Base-by-base conservation (phyloP, 2,888 invertebrate genomes). In the Theretra japonica region DNA sequence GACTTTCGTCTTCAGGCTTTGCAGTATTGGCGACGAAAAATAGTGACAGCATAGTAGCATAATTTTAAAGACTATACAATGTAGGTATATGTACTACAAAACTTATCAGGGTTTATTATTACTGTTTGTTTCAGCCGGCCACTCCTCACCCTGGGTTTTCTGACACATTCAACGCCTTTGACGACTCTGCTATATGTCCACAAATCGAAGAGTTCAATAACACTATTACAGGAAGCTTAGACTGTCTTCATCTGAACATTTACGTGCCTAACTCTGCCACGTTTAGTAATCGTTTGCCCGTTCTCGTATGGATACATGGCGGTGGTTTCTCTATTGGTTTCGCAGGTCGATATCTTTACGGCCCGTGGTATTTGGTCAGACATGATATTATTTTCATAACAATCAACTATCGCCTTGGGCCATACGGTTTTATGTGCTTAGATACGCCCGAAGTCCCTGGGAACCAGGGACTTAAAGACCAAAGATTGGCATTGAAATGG, bases 391-490 rank as follows among this genome's bases (percentile, higher is more conserved):
- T 91, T 69, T 74, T 90, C 56, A 87, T 91, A 0, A 86, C 88
- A 3, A 30, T 90, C 0, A 91, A 91, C 74, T 92, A 91, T 60
- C 81, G 91, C 15, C 19, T 90, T 0, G 89, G 89, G 0, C 84
- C 86, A 0, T 91, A 89, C 69, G 91, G 91, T 3, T 91, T 91
- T 70, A 87, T 91, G 86, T 89, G 89, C 71, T 77, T 90, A 0
- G 83, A 87, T 41, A 85, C 76, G 1, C 80, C 85, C 0, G 80
- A 83, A 21, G 76, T 90, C 17, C 85, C 89, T 0, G 91, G 90
- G 0, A 91, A 91, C 72, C 89, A 90, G 74, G 91, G 90, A 0
- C 72, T 91, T 0, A 91, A 90, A 73, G 91, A 91, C 74, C 90
- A 90, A 75, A 70, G 80, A 6, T 71, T 81, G 58, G 91, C 90